These are phyloP conservation scores for Solenopsis fugax DNA, from an alignment of 1,140 invertebrate species.

Conservation along the genomic window DNA sequence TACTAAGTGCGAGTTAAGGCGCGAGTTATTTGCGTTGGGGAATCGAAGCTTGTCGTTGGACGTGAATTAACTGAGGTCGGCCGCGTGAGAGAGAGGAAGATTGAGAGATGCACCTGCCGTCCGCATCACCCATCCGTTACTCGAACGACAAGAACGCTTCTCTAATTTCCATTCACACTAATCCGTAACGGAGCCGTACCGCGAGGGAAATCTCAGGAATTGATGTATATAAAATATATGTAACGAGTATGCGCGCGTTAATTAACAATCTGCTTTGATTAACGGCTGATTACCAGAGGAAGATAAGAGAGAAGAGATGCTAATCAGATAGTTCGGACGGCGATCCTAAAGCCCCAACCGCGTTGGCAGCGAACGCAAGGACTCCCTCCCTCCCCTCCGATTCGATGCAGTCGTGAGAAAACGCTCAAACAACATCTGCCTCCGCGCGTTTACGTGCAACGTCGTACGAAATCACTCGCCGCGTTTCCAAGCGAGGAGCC, in stretches of 20 bases:
- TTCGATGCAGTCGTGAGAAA: slow-evolving; percentile 35
- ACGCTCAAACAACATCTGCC: slow-evolving; percentile 9
- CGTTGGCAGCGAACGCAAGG: not conserved
- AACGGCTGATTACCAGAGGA: not conserved
- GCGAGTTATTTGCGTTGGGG: slow-evolving; percentile 56
- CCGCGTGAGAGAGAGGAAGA: slow-evolving; percentile 54
- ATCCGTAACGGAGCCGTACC: slow-evolving; percentile 48
- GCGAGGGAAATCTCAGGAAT: slow-evolving; percentile 41
- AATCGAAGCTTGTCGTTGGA: slow-evolving; percentile 64
- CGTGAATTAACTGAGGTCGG: slow-evolving; percentile 64
- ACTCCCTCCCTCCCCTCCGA: not conserved
- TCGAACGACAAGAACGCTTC: slow-evolving; percentile 63
- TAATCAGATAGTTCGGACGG: not conserved
- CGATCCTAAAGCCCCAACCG: not conserved
- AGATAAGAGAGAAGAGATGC: not conserved
- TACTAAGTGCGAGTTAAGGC: slow-evolving; percentile 54
- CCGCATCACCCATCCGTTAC: slow-evolving; percentile 65
- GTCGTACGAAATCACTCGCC: slow-evolving; percentile 42
- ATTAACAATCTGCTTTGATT: slow-evolving; percentile 23
- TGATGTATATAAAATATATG: slow-evolving; percentile 42
- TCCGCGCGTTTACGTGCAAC: slow-evolving; percentile 26
- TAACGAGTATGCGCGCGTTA: slow-evolving; percentile 42
- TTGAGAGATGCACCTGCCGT: slow-evolving; percentile 68
- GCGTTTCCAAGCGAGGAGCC: slow-evolving; percentile 5
- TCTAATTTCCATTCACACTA: slow-evolving; percentile 68